Evolutionary conservation across 2,113 vertebrate genomes (phyloP).

Genomic region (Monopterus albus): DNA sequence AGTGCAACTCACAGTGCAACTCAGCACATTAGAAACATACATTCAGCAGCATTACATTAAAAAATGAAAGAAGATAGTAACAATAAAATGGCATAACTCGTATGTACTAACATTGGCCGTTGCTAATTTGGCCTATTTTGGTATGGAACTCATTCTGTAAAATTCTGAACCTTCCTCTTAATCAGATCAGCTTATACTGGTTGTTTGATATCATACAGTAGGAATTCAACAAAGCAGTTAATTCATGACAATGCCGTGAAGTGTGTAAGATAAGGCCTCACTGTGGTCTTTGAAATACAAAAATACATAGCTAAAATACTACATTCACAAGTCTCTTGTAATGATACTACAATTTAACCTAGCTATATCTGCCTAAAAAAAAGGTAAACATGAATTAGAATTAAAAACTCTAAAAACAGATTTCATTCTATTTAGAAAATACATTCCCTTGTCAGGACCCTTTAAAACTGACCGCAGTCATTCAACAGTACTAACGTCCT

Average conservation of each 20-base stretch:
- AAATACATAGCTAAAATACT: constrained; percentile 70
- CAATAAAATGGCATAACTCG: constrained; percentile 44
- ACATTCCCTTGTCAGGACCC: constrained; percentile 76
- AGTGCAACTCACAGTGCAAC: constrained; percentile 71
- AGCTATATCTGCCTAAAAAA: constrained; percentile 55
- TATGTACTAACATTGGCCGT: constrained; percentile 71
- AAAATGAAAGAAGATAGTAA: constrained; percentile 36
- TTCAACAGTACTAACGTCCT: constrained; percentile 57
- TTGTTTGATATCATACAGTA: constrained; percentile 19
- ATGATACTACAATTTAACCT: constrained; percentile 60
- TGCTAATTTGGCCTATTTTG: constrained; percentile 72
- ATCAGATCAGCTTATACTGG: constrained; percentile 37
- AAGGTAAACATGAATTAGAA: constrained; percentile 66
- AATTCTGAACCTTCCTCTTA: constrained; percentile 40
- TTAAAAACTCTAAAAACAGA: constrained; percentile 57
- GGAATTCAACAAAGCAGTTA: constrained; percentile 34
- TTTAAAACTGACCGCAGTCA: constrained; percentile 51
- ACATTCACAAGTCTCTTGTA: constrained; percentile 64
- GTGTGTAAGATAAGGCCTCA: constrained; percentile 72
- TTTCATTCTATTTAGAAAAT: constrained; percentile 70
- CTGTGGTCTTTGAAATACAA: constrained; percentile 76
- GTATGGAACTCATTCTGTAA: constrained; percentile 63
- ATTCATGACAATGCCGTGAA: constrained; percentile 57
- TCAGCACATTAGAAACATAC: constrained; percentile 56
- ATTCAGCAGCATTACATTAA: constrained; percentile 73